These are phyloP conservation scores for Dipus sagitta DNA, from an alignment of 2,797 vertebrate genomes.

Conservation along the genomic window DNA sequence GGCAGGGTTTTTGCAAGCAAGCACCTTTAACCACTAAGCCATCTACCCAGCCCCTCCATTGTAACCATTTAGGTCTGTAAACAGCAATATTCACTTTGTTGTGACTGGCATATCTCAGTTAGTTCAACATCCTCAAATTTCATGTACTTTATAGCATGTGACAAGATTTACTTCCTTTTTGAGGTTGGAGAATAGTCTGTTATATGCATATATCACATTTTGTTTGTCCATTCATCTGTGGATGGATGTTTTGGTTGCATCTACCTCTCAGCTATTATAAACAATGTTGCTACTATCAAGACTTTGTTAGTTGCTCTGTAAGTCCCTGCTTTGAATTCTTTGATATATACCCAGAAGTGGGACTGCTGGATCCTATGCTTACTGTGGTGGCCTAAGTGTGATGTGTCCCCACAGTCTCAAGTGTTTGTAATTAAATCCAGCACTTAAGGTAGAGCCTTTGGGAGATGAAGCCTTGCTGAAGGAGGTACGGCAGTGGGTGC, in stretches of 20 bases:
- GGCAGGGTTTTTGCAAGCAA: background rate
- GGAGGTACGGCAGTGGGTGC: no score
- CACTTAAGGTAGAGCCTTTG: no score
- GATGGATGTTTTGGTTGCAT: background rate
- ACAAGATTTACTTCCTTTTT: no score
- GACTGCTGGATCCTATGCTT: background rate
- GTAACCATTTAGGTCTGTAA: no score
- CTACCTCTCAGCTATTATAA: background rate
- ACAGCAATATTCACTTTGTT: background rate
- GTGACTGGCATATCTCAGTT: background rate
- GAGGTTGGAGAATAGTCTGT: background rate
- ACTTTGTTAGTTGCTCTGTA: no score
- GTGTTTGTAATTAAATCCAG: no score
- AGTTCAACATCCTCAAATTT: background rate
- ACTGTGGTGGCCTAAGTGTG: background rate
- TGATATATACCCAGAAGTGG: background rate
- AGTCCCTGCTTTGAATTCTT: background rate
- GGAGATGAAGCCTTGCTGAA: no score
- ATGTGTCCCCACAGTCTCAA: no score
- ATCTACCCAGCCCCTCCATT: background rate
- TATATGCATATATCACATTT: background rate
- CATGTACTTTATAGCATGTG: background rate
- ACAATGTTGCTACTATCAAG: background rate
- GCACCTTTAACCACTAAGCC: background rate
- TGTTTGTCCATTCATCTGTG: background rate